Evolutionary conservation across 2,888 invertebrate genomes (phyloP), one percentile per base, ranked within the genome.

Genomic region (Ephialtes manifestator): DNA sequence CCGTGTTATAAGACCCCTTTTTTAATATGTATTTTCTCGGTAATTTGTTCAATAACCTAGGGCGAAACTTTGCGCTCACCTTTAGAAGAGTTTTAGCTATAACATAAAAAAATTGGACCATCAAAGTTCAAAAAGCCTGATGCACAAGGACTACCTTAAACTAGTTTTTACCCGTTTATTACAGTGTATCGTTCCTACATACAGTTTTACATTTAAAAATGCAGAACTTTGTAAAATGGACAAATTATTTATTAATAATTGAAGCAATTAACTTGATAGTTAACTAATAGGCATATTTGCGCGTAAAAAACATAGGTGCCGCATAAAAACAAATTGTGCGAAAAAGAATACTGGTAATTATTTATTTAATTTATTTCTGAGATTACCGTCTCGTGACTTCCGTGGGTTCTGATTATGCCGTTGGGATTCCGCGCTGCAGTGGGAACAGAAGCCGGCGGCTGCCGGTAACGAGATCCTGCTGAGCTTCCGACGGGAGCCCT

Each of bases 401-500:
- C 65, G 65, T 65, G 65, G 2, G 65, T 4, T 10, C 18, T 39
- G 39, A 60, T 60, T 60, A 39, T 18, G 39, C 39, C 39, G 39
- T 39, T 35, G 43, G 24, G 65, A 43, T 67, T 67, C 43, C 11
- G 20, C 43, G 39, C 43, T 13, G 39, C 43, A 43, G 20, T 67
- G 65, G 65, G 65, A 67, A 24, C 39, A 67, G 43, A 43, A 67
- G 15, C 24, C 43, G 11, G 65, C n/a, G 4, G 65, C 11, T 67
- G 20, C 65, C 43, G 65, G 65, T 67, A 67, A 67, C 43, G 65
- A 67, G 65, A 67, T 67, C 43, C 24, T 20, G 43, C 43, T 43
- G 65, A 20, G 43, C 24, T 67, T 67, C 43, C 65, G 65, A 67
- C 65, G 20, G 11, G 18, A 28, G 60, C 35, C 79, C 53, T 48